phyloP scores from a whole-genome alignment of 2,113 vertebrate genomes.

The cat (Felis catus) region DNA sequence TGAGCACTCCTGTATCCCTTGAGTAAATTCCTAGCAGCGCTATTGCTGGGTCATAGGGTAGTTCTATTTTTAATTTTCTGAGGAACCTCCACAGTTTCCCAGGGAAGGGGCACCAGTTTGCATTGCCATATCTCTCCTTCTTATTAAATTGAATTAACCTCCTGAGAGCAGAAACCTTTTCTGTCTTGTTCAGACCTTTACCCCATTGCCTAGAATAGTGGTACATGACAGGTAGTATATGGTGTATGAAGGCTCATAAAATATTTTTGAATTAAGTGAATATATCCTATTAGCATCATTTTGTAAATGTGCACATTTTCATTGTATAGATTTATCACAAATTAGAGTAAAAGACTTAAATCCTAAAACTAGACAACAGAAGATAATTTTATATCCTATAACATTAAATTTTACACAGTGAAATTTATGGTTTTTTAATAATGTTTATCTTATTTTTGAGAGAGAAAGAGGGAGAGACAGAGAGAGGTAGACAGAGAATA shows the following conservation, averaged over 20 bases:
- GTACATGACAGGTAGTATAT: neutral
- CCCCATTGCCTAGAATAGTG: neutral
- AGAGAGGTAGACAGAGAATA: too few species aligned
- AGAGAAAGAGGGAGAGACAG: too few species aligned
- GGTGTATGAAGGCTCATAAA: neutral
- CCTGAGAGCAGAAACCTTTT: neutral
- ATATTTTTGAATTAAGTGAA: neutral
- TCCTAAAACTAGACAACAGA: neutral
- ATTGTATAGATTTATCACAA: neutral
- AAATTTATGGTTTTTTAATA: neutral
- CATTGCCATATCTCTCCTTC: neutral
- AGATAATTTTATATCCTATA: neutral
- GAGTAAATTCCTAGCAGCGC: too few species aligned
- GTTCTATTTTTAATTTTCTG: too few species aligned
- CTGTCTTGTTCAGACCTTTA: neutral
- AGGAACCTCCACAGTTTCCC: too few species aligned
- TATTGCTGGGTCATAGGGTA: too few species aligned
- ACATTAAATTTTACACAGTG: neutral
- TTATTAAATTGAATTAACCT: neutral
- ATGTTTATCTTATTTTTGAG: too few species aligned
- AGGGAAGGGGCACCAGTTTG: too few species aligned
- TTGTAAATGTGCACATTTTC: neutral
- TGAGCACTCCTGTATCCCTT: too few species aligned
- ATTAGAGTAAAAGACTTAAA: neutral
- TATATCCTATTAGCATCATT: neutral